Conservation (phyloP, 2,888 invertebrate genomes). For the Sinopyrophorus schimmeli region DNA sequence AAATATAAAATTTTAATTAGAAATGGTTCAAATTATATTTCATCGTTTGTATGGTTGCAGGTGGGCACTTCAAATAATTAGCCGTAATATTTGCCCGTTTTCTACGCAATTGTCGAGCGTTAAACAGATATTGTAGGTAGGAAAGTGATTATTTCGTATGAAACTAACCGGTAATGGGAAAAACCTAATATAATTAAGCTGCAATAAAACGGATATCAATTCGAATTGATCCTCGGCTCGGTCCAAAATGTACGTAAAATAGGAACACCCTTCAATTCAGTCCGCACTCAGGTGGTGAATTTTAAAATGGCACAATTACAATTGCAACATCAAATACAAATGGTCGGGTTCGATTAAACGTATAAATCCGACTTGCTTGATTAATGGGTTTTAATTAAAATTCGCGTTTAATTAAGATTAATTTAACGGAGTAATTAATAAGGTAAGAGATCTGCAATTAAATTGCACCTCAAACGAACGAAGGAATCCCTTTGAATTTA, state of each 20-base stretch:
- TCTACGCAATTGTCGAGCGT: no score
- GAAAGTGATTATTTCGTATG: no score
- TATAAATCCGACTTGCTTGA: neutral
- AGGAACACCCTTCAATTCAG: constrained; percentile 3
- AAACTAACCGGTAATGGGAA: no score
- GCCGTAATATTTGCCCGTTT: no score
- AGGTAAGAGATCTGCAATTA: constrained; percentile 20
- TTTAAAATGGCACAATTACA: constrained; percentile 1
- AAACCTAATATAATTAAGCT: no score
- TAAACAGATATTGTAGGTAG: no score
- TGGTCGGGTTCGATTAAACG: neutral
- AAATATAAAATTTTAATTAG: no score
- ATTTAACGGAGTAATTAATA: constrained; percentile 21
- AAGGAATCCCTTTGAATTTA: constrained; percentile 17
- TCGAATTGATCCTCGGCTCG: no score
- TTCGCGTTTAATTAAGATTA: constrained; percentile 22
- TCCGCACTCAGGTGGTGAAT: constrained; percentile 4
- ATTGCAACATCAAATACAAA: neutral
- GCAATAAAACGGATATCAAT: no score
- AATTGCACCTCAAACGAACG: constrained; percentile 13
- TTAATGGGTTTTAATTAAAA: constrained; percentile 24
- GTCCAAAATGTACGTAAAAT: constrained; percentile 3
- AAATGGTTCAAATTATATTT: no score
- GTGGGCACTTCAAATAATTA: no score
- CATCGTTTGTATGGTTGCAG: no score